Conservation (phyloP, 2,113 vertebrate genomes). For the Vulpes lagopus region DNA sequence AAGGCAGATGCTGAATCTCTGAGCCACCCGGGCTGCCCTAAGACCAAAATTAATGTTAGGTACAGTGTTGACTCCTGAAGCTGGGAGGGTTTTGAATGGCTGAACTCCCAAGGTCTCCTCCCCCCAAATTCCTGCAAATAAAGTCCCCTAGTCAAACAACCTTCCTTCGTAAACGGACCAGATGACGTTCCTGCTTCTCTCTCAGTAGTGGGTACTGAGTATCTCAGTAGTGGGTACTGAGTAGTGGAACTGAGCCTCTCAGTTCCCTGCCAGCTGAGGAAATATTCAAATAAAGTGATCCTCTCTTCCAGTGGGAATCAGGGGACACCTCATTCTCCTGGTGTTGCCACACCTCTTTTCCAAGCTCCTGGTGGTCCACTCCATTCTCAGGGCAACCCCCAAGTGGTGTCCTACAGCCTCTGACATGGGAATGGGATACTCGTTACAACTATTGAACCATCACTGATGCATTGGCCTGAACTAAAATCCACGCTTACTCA, state of each 20-base stretch:
- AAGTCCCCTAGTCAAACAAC: too few relatives aligned
- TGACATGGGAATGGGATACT: accelerated
- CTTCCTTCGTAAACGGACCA: accelerated
- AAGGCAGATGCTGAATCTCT: too few relatives aligned
- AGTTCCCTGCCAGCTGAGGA: background rate
- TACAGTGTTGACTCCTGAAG: background rate
- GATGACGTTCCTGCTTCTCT: background rate
- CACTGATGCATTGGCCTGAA: accelerated
- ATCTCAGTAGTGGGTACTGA: background rate
- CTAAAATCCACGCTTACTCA: accelerated
- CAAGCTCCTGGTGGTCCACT: accelerated
- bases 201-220: too few relatives aligned
- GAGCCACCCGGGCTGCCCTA: too few relatives aligned
- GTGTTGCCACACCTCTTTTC: too few relatives aligned
- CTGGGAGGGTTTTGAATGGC: background rate
- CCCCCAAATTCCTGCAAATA: background rate
- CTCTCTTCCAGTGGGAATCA: background rate
- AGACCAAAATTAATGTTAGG: background rate
- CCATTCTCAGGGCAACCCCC: too few relatives aligned
- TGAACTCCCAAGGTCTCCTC: too few relatives aligned
- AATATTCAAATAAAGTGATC: too few relatives aligned
- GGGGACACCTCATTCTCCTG: accelerated
- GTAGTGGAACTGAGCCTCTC: background rate
- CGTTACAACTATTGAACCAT: too few relatives aligned
- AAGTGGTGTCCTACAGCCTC: accelerated